A percentile compares a stretch with the other conserved stretches of the same genome.
Evolutionary conservation across 2,797 vertebrate genomes (phyloP).

Genomic region (Micropoecilia bifurca): DNA sequence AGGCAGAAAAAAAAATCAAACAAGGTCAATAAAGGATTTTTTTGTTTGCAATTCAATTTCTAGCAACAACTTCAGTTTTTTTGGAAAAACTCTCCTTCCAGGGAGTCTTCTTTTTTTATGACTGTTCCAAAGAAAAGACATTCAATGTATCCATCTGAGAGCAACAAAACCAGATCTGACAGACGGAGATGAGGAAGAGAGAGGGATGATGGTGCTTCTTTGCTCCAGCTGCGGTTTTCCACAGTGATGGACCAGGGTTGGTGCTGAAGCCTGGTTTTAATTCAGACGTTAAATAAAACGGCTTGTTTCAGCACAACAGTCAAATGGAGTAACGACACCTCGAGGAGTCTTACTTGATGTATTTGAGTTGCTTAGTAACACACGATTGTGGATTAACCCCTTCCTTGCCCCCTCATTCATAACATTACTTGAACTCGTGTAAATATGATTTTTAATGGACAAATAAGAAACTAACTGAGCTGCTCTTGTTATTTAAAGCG

Average conservation of each 20-base stretch:
- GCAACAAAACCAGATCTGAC: neutral
- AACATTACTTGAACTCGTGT: neutral
- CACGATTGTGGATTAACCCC: neutral
- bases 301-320: neutral
- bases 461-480: constrained; percentile 13
- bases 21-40: neutral
- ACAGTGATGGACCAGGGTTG: neutral
- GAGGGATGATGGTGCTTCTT: neutral
- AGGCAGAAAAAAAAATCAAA: constrained; percentile 10
- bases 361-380: neutral
- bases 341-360: neutral
- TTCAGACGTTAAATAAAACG: neutral
- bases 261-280: neutral
- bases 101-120: neutral
- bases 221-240: neutral
- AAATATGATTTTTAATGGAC: neutral
- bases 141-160: neutral
- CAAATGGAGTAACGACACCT: neutral
- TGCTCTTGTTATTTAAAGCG: constrained; percentile 16
- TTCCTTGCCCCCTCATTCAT: neutral
- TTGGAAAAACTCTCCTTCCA: neutral
- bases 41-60: constrained; percentile 1
- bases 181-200: neutral
- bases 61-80: neutral
- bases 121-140: neutral